Evolutionary conservation across 2,113 vertebrate genomes (phyloP).

Genomic region (Procavia capensis): DNA sequence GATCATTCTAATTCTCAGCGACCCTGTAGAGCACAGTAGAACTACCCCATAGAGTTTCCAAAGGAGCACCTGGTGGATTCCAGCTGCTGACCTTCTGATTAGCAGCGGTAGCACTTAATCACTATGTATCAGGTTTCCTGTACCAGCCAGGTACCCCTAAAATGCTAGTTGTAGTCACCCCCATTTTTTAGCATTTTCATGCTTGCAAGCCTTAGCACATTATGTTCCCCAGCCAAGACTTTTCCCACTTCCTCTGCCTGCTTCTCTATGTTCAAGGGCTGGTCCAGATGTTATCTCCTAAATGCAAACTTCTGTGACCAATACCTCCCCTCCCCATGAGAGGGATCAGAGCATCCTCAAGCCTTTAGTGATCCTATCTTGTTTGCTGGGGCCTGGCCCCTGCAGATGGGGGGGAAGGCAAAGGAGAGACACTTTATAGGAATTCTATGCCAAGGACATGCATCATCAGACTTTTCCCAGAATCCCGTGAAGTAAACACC

Average conservation of each 20-base stretch:
- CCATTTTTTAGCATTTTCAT: neutral
- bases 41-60: too few relatives aligned
- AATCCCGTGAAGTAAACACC: neutral
- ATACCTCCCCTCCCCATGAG: neutral
- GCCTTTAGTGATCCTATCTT: neutral
- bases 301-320: neutral
- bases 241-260: neutral
- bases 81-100: too few relatives aligned
- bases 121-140: too few relatives aligned
- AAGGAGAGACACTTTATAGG: neutral
- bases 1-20: too few relatives aligned
- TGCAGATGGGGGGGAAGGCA: neutral
- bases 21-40: too few relatives aligned
- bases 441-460: neutral
- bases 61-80: too few relatives aligned
- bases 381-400: neutral
- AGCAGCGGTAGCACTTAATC: too few relatives aligned
- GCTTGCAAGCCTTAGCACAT: neutral
- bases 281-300: neutral
- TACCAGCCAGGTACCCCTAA: neutral
- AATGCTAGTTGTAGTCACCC: neutral
- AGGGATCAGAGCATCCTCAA: neutral
- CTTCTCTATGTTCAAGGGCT: neutral
- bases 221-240: neutral
- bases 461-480: neutral